A percentile compares a stretch with the other conserved stretches of the same genome.
phyloP scores from a whole-genome alignment of 2,888 invertebrate species.

The Liopterus haemorrhoidalis region DNA sequence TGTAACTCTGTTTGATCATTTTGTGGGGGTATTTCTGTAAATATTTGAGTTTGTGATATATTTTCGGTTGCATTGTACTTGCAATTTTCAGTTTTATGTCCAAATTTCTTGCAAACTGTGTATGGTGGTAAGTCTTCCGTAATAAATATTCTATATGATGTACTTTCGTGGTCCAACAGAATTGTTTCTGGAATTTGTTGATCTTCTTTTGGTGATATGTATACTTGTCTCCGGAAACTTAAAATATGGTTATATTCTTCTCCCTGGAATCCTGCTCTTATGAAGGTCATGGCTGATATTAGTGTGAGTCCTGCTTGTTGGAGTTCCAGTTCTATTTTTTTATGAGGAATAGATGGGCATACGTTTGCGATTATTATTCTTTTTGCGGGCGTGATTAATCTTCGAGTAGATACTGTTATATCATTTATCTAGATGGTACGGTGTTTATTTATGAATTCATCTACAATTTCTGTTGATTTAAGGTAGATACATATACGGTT shows the following conservation, averaged over 20 bases:
- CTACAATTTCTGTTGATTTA: constrained; percentile 1
- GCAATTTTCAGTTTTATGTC: constrained; percentile 7
- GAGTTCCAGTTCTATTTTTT: constrained; percentile 21
- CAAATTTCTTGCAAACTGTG: constrained; percentile 14
- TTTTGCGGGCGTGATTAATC: constrained; percentile 7
- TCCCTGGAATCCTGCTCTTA: constrained; percentile 25
- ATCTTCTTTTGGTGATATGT: constrained; percentile 21
- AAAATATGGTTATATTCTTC: constrained; percentile 22
- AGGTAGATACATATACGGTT: constrained; percentile 6
- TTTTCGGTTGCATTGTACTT: too few species aligned
- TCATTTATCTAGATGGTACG: neutral
- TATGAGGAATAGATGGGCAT: constrained; percentile 27
- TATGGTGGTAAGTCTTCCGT: constrained; percentile 15
- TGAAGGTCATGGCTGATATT: constrained; percentile 24
- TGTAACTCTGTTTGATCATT: too few species aligned
- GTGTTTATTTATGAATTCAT: constrained; percentile 6
- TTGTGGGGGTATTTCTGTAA: too few species aligned
- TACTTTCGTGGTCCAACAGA: constrained; percentile 16
- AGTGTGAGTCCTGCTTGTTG: constrained; percentile 18
- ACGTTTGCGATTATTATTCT: constrained; percentile 20
- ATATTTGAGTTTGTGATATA: too few species aligned
- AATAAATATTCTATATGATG: constrained; percentile 11
- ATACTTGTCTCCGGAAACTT: constrained; percentile 28
- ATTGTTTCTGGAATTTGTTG: constrained; percentile 19
- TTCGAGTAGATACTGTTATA: neutral